A percentile compares a stretch with the other conserved stretches of the same genome.
phyloP scores from a whole-genome alignment of 2,113 vertebrate genomes.

The Labeo rohita region DNA sequence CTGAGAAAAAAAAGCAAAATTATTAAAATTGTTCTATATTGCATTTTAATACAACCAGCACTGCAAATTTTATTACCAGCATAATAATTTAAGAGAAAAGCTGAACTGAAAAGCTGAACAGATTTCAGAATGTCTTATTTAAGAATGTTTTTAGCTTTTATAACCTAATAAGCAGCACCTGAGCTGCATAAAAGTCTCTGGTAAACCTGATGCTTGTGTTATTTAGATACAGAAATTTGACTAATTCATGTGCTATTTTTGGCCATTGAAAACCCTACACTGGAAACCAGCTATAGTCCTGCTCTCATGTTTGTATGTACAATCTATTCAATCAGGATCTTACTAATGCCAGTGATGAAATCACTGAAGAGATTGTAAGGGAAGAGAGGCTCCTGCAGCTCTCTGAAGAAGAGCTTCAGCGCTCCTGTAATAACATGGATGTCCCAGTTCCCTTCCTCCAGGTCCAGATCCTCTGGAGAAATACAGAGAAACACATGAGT shows the following conservation, averaged over 20 bases:
- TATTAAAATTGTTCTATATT: too few relatives aligned
- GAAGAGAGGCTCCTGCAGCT: conserved; percentile 88
- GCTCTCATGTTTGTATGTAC: not conserved
- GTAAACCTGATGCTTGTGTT: not conserved
- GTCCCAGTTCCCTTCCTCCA: conserved; percentile 92
- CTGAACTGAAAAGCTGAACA: not conserved
- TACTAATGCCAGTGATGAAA: conserved; percentile 88
- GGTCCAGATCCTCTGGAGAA: conserved; percentile 85
- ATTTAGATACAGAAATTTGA: too few relatives aligned
- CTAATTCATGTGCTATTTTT: too few relatives aligned
- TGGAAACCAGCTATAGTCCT: not conserved
- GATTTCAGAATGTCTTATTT: not conserved
- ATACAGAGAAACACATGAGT: conserved; percentile 24
- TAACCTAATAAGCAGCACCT: not conserved
- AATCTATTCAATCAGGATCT: conserved; percentile 53
- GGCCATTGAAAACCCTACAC: too few relatives aligned
- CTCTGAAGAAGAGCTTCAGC: conserved; percentile 91
- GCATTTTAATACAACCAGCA: too few relatives aligned
- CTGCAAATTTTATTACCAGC: not conserved
- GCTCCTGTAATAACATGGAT: conserved; percentile 93
- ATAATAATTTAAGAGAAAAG: not conserved
- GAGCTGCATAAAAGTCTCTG: not conserved
- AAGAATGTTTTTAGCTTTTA: not conserved
- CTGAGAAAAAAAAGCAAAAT: too few relatives aligned
- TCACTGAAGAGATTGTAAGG: conserved; percentile 86